A percentile compares a stretch with the other conserved stretches of the same genome.
These are phyloP conservation scores for Nebria salina DNA, from an alignment of 2,888 invertebrate species.

Conservation along the genomic window DNA sequence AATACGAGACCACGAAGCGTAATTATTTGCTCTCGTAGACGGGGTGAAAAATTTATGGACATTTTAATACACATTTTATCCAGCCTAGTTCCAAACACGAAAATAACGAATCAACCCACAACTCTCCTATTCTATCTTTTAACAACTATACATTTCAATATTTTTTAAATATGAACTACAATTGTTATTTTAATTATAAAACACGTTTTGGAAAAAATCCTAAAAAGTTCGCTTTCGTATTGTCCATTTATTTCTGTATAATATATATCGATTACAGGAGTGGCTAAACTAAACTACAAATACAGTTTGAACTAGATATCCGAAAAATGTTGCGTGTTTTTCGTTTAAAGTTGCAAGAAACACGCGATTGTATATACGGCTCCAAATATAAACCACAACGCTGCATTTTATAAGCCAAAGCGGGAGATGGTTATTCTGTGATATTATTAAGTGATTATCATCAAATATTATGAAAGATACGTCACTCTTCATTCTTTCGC, in stretches of 20 bases:
- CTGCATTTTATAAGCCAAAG: neutral
- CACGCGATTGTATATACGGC: neutral
- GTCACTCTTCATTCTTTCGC: neutral
- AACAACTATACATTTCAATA: too few relatives aligned
- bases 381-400: neutral
- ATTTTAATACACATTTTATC: neutral
- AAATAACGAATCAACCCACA: neutral
- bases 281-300: neutral
- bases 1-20: neutral
- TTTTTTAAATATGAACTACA: too few relatives aligned
- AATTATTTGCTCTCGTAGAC: neutral
- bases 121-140: too few relatives aligned
- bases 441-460: slow-evolving; percentile 1
- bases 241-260: neutral
- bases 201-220: neutral
- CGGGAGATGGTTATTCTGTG: neutral
- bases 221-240: neutral
- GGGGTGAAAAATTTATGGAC: neutral
- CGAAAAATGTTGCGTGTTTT: neutral
- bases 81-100: neutral
- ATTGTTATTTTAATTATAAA: neutral
- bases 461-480: neutral
- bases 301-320: neutral
- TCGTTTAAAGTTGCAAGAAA: neutral
- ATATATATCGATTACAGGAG: neutral